Conservation (phyloP, 2,888 invertebrate genomes). For the Parnassius apollo region DNA sequence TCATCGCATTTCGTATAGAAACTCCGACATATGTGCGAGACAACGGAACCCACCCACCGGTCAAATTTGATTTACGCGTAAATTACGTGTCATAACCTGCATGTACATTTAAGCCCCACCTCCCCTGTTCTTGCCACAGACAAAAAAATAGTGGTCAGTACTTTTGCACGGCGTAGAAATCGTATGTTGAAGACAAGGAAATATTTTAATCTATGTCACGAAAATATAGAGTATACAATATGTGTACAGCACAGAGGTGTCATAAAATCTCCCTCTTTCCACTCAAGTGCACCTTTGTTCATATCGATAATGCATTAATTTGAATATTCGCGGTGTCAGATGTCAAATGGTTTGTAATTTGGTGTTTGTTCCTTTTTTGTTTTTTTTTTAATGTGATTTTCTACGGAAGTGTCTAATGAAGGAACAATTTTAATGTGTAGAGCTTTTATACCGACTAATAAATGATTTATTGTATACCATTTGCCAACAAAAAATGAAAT, state of each 20-base stretch:
- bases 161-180: slow-evolving; percentile 19
- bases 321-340: slow-evolving; percentile 81
- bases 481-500: too few relatives aligned
- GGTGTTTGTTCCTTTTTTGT: slow-evolving; percentile 59
- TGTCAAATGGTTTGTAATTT: slow-evolving; percentile 81
- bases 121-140: slow-evolving; percentile 42
- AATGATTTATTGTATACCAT: too few relatives aligned
- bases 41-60: slow-evolving; percentile 72
- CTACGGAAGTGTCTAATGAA: slow-evolving; percentile 51
- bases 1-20: slow-evolving; percentile 56
- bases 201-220: slow-evolving; percentile 42
- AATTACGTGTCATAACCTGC: slow-evolving; percentile 78
- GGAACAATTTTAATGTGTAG: background rate
- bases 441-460: too few relatives aligned
- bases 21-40: slow-evolving; percentile 76
- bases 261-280: slow-evolving; percentile 63
- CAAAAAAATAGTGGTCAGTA: slow-evolving; percentile 31
- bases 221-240: slow-evolving; percentile 35
- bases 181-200: background rate
- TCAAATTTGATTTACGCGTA: slow-evolving; percentile 81
- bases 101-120: slow-evolving; percentile 46
- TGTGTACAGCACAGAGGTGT: slow-evolving; percentile 51
- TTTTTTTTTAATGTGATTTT: slow-evolving; percentile 57
- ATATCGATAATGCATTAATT: slow-evolving; percentile 80
- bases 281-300: slow-evolving; percentile 70